Evolutionary conservation across 2,888 invertebrate species (phyloP), one percentile per base, ranked within the genome.

Genomic region (Rhamnusium bicolor): DNA sequence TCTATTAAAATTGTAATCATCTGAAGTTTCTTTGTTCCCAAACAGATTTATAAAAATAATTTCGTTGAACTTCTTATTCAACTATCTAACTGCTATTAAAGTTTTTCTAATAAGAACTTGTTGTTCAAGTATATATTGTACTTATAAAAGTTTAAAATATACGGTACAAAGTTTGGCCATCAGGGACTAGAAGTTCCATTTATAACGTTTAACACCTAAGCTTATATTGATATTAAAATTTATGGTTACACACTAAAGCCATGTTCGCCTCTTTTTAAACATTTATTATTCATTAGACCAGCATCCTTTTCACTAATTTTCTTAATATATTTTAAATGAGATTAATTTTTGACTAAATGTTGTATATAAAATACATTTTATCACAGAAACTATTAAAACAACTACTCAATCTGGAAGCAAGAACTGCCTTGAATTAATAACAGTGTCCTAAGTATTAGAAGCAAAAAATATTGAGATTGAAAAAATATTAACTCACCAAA

Each of bases 181-280:
- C 19, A n/a, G 53, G 62, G 46, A 21, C 16, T 21, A 19, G 56
- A 67, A 46, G 16, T 56, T 67, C 67, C 67, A 67, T 67, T 67
- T 67, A 54, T 67, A 67, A 56, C 46, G 53, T 56, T 67, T 67
- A 67, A 51, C 67, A 67, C 67, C 67, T 67, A 56, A 67, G 67
- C 56, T 67, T 67, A 67, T 67, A 67, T 67, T 67, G 67, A 67
- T 67, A 67, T 67, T 67, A 67, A 67, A 67, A 67, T 67, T 67
- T 67, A 67, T 67, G 67, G 67, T 21, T 67, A 67, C 67, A 56
- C 40, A 19, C 56, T 21, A 56, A 56, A 56, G 67, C 67, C 27
- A 5, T 46, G 56, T 40, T 46, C 67, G 56, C 67, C 46, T 56
- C 67, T 51, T 67, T 54, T 21, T 12, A 29, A 54, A 56, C 67